phyloP scores from a whole-genome alignment of 2,797 vertebrate species.

The Malacoctenus gilli region DNA sequence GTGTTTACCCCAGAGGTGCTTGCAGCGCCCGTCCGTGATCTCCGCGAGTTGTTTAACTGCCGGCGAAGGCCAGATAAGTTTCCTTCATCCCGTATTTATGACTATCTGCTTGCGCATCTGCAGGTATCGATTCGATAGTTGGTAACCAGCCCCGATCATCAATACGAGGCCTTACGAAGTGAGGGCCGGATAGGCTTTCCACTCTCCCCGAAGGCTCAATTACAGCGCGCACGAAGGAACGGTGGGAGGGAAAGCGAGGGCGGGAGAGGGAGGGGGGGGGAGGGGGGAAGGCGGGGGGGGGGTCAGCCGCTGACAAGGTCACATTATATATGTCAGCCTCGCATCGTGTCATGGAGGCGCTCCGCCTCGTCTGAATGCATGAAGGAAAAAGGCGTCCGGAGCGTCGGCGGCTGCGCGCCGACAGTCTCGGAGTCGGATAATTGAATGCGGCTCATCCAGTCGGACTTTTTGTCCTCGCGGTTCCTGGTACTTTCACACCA shows the following conservation, averaged over 20 bases:
- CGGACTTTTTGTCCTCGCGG: no score
- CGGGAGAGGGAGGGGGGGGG: slow-evolving; percentile 35
- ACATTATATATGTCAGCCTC: slow-evolving; percentile 64
- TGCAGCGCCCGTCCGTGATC: slow-evolving; percentile 52
- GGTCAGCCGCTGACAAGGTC: slow-evolving; percentile 69
- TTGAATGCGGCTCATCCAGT: slow-evolving; percentile 55
- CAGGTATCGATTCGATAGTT: slow-evolving; percentile 58
- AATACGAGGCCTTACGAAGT: slow-evolving; percentile 65
- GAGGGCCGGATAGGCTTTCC: slow-evolving; percentile 59
- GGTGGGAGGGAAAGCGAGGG: slow-evolving; percentile 25
- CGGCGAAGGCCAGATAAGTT: slow-evolving; percentile 33
- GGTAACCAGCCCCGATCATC: slow-evolving; percentile 70
- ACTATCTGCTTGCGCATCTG: slow-evolving; percentile 50
- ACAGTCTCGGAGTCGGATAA: no score
- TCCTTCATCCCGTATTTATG: slow-evolving; percentile 47
- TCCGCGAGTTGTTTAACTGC: slow-evolving; percentile 47
- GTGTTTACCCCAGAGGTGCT: slow-evolving; percentile 40
- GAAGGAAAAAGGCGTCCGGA: slow-evolving; percentile 43
- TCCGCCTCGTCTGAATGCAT: slow-evolving; percentile 47
- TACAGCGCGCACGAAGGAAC: slow-evolving; percentile 56
- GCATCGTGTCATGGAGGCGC: slow-evolving; percentile 49
- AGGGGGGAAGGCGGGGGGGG: slow-evolving; percentile 32
- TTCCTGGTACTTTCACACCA: no score
- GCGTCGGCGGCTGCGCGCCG: slow-evolving; percentile 38
- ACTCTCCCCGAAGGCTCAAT: slow-evolving; percentile 72